phyloP scores from a whole-genome alignment of 64 coral and sea anemone genomes.

The Orbicella faveolata region DNA sequence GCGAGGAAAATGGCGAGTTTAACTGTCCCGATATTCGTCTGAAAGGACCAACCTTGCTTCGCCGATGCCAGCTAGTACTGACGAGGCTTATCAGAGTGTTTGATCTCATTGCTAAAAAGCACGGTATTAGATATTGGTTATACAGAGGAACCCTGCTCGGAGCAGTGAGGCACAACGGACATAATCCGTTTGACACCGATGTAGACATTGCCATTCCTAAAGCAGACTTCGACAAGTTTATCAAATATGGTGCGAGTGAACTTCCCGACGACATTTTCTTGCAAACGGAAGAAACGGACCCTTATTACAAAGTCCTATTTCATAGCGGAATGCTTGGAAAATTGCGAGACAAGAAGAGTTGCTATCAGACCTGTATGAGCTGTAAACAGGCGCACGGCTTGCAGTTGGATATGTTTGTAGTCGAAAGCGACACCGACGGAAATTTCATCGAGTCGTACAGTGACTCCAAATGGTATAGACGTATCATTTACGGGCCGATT shows the following conservation, averaged over 20 bases:
- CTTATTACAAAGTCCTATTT: background rate
- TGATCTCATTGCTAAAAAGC: slow-evolving; percentile 43
- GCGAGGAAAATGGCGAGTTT: background rate
- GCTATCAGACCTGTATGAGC: background rate
- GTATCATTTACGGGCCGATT: slow-evolving; percentile 1
- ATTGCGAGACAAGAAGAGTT: slow-evolving; percentile 30
- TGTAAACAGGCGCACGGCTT: slow-evolving; percentile 15
- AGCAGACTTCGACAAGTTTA: slow-evolving; percentile 28
- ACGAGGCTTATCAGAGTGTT: slow-evolving; percentile 33
- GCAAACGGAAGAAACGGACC: slow-evolving; percentile 24
- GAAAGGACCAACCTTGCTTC: background rate
- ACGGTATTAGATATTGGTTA: slow-evolving; percentile 42
- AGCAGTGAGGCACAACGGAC: slow-evolving; percentile 25
- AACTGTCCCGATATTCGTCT: slow-evolving; percentile 47
- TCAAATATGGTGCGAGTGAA: slow-evolving; percentile 27
- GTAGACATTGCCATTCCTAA: slow-evolving; percentile 29
- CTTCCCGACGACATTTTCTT: slow-evolving; percentile 45
- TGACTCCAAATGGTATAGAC: background rate
- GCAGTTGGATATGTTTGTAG: slow-evolving; percentile 33
- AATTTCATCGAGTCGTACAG: slow-evolving; percentile 18
- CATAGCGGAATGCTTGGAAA: slow-evolving; percentile 8
- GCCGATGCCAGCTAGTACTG: slow-evolving; percentile 7
- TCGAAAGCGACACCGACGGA: slow-evolving; percentile 18
- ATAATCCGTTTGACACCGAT: slow-evolving; percentile 38
- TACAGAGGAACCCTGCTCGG: slow-evolving; percentile 33